Evolutionary conservation across 2,888 invertebrate genomes (phyloP).

Genomic region (Phalera bucephala): DNA sequence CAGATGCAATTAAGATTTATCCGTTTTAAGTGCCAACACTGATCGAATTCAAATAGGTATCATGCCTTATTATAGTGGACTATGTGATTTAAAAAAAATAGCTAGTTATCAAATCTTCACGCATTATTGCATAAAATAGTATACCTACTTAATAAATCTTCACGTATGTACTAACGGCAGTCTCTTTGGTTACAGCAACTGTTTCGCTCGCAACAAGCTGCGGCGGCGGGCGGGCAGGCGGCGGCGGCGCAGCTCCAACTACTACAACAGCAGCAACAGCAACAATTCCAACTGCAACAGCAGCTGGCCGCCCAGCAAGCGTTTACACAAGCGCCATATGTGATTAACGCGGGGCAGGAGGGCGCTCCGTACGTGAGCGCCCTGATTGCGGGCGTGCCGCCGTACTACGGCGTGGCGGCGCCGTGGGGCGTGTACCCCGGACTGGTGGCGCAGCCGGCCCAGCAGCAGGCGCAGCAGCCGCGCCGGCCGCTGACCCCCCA

Average conservation of each 20-base stretch:
- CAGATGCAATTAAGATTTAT: constrained; percentile 24
- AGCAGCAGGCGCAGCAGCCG: constrained; percentile 88
- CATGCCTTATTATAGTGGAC: background rate
- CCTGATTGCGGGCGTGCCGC: constrained; percentile 92
- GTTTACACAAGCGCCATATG: constrained; percentile 91
- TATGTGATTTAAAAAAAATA: too few species aligned
- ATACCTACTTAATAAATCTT: too few species aligned
- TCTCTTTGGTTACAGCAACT: constrained; percentile 88
- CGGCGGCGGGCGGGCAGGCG: constrained; percentile 85
- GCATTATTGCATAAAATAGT: too few species aligned
- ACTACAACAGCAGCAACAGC: constrained; percentile 89
- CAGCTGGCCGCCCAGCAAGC: constrained; percentile 88
- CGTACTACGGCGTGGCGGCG: constrained; percentile 95
- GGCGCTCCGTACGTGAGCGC: constrained; percentile 91
- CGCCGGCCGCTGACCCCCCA: constrained; percentile 91
- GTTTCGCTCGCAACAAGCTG: constrained; percentile 93
- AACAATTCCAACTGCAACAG: constrained; percentile 91
- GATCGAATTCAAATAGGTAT: constrained; percentile 6
- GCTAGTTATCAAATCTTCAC: too few species aligned
- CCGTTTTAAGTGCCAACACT: constrained; percentile 11
- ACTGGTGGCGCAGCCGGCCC: constrained; percentile 81
- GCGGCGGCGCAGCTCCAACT: constrained; percentile 87
- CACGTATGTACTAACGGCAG: background rate
- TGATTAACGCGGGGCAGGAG: constrained; percentile 89
- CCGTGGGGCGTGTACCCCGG: constrained; percentile 97